Conservation (phyloP, 2,797 vertebrate species). For the Gymnoscopelus microlampas region DNA sequence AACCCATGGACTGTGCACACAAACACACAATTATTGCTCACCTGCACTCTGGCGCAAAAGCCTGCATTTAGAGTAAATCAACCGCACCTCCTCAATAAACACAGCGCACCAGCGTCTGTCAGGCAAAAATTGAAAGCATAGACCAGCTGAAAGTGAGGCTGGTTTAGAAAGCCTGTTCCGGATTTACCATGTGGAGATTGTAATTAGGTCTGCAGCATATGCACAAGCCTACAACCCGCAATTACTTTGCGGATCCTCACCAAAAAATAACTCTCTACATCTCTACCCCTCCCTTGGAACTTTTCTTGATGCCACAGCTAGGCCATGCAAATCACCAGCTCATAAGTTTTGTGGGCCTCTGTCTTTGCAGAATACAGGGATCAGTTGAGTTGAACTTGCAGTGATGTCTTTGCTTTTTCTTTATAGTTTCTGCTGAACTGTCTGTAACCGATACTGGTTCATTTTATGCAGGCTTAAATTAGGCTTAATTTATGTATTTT, state of each 20-base stretch:
- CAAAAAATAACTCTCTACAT: slow-evolving; percentile 58
- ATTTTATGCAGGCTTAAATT: too few relatives aligned
- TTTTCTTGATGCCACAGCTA: too few relatives aligned
- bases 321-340: too few relatives aligned
- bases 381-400: too few relatives aligned
- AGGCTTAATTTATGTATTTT: too few relatives aligned
- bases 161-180: slow-evolving; percentile 66
- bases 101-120: slow-evolving; percentile 50
- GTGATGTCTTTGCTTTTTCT: too few relatives aligned
- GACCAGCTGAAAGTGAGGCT: slow-evolving; percentile 54
- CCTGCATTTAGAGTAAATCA: slow-evolving; percentile 64
- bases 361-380: too few relatives aligned
- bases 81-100: slow-evolving; percentile 55
- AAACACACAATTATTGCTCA: slow-evolving; percentile 42
- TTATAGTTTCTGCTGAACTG: too few relatives aligned
- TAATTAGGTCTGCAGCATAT: slow-evolving; percentile 80
- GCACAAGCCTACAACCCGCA: slow-evolving; percentile 72
- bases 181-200: slow-evolving; percentile 73
- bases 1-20: slow-evolving; percentile 6
- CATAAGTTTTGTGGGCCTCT: too few relatives aligned
- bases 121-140: slow-evolving; percentile 46
- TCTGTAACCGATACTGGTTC: too few relatives aligned
- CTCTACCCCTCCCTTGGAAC: slow-evolving; percentile 26
- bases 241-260: slow-evolving; percentile 70
- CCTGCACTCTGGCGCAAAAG: slow-evolving; percentile 52